Percentiles rank a stretch among this genome's conserved stretches.
Conservation (phyloP, 2,113 vertebrate genomes). For the Crotalus viridis region DNA sequence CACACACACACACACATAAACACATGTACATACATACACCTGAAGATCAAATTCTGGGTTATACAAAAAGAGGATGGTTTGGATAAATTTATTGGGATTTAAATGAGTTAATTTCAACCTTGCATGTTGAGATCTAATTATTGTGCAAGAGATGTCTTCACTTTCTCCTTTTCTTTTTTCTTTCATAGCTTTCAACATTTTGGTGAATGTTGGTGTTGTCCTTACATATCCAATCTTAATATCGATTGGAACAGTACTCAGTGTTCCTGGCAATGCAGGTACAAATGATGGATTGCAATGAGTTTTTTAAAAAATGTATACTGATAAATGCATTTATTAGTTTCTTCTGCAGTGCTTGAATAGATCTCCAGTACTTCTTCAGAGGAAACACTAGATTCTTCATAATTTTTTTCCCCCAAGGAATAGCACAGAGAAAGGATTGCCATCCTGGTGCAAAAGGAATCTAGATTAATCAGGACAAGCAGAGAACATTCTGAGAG, state of each 20-base stretch:
- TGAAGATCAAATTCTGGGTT: not conserved
- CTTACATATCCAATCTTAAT: conserved; percentile 97
- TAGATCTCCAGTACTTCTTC: not conserved
- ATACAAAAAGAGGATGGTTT: not conserved
- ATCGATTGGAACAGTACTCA: conserved; percentile 96
- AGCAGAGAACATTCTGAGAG: not conserved
- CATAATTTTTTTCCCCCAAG: not conserved
- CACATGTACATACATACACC: not conserved
- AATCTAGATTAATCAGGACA: not conserved
- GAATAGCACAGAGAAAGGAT: not conserved
- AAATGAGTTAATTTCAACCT: not conserved
- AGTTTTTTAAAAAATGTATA: not conserved
- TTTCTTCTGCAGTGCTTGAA: not conserved
- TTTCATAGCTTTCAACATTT: conserved; percentile 89
- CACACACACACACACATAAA: not conserved
- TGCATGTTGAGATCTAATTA: not conserved
- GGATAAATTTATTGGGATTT: not conserved
- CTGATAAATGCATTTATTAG: not conserved
- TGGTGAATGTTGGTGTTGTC: conserved; percentile 94
- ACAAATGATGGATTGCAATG: not conserved
- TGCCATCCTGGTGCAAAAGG: not conserved
- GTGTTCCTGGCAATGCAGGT: conserved; percentile 98
- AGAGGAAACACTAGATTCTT: not conserved
- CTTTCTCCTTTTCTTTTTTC: not conserved
- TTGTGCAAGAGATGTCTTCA: not conserved